These are phyloP conservation scores for Drosophila differens DNA, from an alignment of 2,888 invertebrate genomes.

Conservation along the genomic window DNA sequence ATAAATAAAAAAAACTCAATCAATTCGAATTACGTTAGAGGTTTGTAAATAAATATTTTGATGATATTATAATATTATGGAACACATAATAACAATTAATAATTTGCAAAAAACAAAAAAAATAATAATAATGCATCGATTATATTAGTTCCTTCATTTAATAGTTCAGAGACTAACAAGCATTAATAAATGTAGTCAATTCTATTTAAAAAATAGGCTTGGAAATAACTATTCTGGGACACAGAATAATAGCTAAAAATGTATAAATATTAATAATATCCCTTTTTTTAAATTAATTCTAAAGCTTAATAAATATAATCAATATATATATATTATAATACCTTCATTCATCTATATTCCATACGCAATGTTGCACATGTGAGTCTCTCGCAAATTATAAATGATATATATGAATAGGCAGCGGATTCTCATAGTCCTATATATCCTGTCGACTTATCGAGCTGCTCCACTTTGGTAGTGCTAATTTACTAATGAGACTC, in stretches of 20 bases:
- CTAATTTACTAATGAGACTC: conserved; percentile 83
- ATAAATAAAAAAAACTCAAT: too few relatives aligned
- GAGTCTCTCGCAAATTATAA: neutral
- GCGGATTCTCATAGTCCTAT: conserved; percentile 2
- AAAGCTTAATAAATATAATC: neutral
- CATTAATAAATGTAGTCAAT: too few relatives aligned
- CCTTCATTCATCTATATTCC: neutral
- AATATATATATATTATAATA: neutral
- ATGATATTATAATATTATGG: neutral
- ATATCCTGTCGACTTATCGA: neutral
- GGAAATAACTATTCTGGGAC: neutral
- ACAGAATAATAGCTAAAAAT: neutral
- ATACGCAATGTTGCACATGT: neutral
- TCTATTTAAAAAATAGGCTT: too few relatives aligned
- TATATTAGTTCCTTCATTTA: too few relatives aligned
- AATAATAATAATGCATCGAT: too few relatives aligned
- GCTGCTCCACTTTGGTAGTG: conserved; percentile 54
- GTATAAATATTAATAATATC: neutral
- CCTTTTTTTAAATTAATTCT: fast-evolving
- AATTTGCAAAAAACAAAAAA: too few relatives aligned
- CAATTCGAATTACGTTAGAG: too few relatives aligned
- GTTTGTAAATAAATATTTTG: neutral
- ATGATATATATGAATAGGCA: neutral
- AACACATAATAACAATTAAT: neutral
- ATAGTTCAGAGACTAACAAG: too few relatives aligned